A percentile compares a stretch with the other conserved stretches of the same genome.
These are phyloP conservation scores for Nomada hirtipes DNA, from an alignment of 2,888 invertebrate species.

Conservation along the genomic window DNA sequence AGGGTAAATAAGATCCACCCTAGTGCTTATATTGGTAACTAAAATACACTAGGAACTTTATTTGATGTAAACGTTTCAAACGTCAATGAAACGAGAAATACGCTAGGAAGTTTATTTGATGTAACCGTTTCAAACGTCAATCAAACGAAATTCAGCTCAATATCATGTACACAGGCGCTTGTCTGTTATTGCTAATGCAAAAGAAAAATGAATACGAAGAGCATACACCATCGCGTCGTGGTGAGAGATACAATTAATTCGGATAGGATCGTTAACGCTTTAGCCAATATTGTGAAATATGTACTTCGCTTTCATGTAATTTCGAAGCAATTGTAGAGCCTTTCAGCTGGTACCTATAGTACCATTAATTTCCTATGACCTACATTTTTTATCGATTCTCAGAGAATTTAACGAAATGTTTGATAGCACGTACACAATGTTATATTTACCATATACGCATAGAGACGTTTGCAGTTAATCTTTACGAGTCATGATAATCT, in stretches of 20 bases:
- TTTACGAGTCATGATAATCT: neutral
- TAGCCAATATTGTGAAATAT: constrained; percentile 45
- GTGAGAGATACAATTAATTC: constrained; percentile 29
- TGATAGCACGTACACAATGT: neutral
- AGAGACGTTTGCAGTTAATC: neutral
- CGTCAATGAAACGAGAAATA: neutral
- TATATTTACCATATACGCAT: neutral
- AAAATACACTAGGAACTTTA: neutral
- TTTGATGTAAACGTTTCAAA: constrained; percentile 5
- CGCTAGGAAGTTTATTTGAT: neutral
- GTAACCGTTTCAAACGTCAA: neutral
- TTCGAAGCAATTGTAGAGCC: constrained; percentile 33
- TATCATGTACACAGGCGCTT: neutral
- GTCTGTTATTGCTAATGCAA: constrained; percentile 18
- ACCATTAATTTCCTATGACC: constrained; percentile 32
- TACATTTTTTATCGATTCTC: neutral
- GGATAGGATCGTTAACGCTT: constrained; percentile 33
- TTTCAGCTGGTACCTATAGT: constrained; percentile 24
- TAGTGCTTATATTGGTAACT: neutral
- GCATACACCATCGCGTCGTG: neutral
- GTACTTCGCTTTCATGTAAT: constrained; percentile 32
- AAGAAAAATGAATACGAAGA: constrained; percentile 7
- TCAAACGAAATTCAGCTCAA: constrained; percentile 14
- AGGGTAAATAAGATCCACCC: too few relatives aligned
- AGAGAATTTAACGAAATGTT: neutral